Evolutionary conservation across 2,888 invertebrate species (phyloP).

Genomic region (Stenotaenia linearis): DNA sequence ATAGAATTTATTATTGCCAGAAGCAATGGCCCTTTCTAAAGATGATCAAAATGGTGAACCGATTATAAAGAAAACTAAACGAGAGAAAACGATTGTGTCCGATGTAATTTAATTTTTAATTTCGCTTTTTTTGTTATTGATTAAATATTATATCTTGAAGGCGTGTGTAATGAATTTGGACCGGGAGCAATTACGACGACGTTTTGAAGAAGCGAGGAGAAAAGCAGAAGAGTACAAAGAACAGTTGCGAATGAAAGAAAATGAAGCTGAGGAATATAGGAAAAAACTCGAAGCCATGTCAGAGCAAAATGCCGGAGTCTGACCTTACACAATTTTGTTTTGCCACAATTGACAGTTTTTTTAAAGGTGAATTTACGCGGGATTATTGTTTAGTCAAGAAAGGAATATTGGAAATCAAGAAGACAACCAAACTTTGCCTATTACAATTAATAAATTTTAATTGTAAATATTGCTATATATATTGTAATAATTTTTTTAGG

Average conservation of each 20-base stretch:
- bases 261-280: slow-evolving; percentile 36
- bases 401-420: too few relatives aligned
- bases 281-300: slow-evolving; percentile 35
- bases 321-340: not conserved
- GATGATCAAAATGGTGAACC: slow-evolving; percentile 28
- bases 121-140: not conserved
- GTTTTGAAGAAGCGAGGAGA: slow-evolving; percentile 35
- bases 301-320: slow-evolving; percentile 12
- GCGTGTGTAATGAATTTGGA: slow-evolving; percentile 28
- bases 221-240: slow-evolving; percentile 36
- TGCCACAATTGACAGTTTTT: too few relatives aligned
- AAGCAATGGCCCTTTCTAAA: not conserved
- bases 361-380: too few relatives aligned
- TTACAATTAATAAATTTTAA: too few relatives aligned
- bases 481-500: too few relatives aligned
- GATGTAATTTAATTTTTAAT: not conserved
- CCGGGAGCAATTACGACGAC: slow-evolving; percentile 33
- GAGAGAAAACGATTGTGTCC: not conserved
- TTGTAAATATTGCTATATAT: too few relatives aligned
- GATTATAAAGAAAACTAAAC: not conserved
- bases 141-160: not conserved
- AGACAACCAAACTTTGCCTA: too few relatives aligned
- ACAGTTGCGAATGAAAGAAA: slow-evolving; percentile 35
- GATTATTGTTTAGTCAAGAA: too few relatives aligned
- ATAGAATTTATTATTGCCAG: not conserved